A percentile compares a stretch with the other conserved stretches of the same genome.
These are phyloP conservation scores for Uropsilus gracilis DNA, from an alignment of 2,113 vertebrate genomes.

Conservation along the genomic window DNA sequence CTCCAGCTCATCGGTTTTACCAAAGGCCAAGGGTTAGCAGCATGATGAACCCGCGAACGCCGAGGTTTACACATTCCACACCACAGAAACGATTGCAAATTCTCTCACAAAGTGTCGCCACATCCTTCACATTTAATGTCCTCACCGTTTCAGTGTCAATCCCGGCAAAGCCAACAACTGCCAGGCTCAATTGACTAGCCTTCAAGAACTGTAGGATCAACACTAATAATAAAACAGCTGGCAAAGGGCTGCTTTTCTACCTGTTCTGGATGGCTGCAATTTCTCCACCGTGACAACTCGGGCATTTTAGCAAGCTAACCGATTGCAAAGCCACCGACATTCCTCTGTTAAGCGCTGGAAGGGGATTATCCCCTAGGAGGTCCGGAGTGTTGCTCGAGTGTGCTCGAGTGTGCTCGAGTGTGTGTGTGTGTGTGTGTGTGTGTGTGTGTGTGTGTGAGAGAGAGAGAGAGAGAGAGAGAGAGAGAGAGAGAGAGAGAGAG, in stretches of 20 bases:
- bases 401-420: too few species aligned
- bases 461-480: too few species aligned
- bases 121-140: not conserved
- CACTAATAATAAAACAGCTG: not conserved
- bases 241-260: not conserved
- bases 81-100: not conserved
- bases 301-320: not conserved
- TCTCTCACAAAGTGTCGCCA: not conserved
- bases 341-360: not conserved
- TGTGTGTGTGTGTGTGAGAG: too few species aligned
- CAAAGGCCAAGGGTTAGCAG: not conserved
- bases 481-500: too few species aligned
- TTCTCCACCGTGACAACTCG: slow-evolving; percentile 29
- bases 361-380: not conserved
- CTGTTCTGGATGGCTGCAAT: not conserved
- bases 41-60: not conserved
- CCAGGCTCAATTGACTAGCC: not conserved
- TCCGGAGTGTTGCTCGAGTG: not conserved
- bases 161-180: not conserved
- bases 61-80: not conserved
- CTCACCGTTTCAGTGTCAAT: not conserved
- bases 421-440: too few species aligned
- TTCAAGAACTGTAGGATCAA: not conserved
- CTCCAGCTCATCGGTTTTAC: not conserved
- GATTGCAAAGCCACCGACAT: not conserved